Evolutionary conservation across 1,140 invertebrate genomes (phyloP).

Genomic region (Holotrichia oblita): DNA sequence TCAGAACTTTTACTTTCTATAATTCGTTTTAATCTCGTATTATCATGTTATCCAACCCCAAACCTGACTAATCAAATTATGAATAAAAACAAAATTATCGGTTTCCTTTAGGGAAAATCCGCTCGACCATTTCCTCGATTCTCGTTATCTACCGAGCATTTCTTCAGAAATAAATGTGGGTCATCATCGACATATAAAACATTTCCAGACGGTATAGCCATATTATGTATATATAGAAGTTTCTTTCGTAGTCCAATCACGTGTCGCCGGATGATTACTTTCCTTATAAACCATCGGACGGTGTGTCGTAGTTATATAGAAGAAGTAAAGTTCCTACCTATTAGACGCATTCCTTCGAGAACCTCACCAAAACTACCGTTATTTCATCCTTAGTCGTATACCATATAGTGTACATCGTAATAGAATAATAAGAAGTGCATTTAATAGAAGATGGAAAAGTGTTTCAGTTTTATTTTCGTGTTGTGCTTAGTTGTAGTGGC

Average conservation of each 20-base stretch:
- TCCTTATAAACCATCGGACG: neutral
- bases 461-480: neutral
- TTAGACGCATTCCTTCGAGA: neutral
- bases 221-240: neutral
- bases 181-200: constrained; percentile 12
- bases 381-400: no score
- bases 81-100: no score
- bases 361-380: neutral
- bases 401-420: no score
- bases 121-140: neutral
- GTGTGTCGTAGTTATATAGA: constrained; percentile 1
- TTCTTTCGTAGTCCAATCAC: constrained; percentile 33
- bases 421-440: no score
- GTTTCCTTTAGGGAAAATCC: no score
- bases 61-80: no score
- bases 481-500: neutral
- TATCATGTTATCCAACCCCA: no score
- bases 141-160: neutral
- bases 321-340: constrained; percentile 18
- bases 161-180: constrained; percentile 13
- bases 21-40: no score
- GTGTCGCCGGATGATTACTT: constrained; percentile 19
- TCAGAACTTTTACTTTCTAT: no score
- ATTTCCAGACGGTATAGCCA: constrained; percentile 19
- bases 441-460: neutral